These are phyloP conservation scores for Stigmatopora nigra DNA, from an alignment of 2,113 vertebrate genomes.

Conservation along the genomic window DNA sequence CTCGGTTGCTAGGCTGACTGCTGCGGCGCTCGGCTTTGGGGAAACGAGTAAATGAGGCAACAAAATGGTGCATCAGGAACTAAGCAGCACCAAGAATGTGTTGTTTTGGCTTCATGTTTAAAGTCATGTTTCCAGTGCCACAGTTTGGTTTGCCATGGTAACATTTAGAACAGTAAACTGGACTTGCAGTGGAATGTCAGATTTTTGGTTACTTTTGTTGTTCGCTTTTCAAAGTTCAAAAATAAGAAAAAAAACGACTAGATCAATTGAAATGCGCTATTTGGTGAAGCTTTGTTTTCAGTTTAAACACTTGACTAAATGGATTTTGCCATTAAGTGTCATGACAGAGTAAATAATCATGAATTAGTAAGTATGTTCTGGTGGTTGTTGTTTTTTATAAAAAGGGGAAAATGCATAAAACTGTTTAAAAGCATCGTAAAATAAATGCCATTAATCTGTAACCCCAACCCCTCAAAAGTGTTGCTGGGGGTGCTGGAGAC, in stretches of 20 bases:
- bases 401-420: too few species aligned
- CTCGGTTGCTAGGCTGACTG: slow-evolving; percentile 56
- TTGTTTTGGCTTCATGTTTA: neutral
- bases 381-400: too few species aligned
- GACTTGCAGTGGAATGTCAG: neutral
- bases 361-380: too few species aligned
- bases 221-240: neutral
- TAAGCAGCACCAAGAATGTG: neutral
- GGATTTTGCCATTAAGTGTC: neutral
- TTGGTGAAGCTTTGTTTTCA: neutral
- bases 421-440: too few species aligned
- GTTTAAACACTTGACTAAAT: neutral
- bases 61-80: slow-evolving; percentile 16
- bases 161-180: neutral
- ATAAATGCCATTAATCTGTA: too few species aligned
- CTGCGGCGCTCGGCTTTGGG: slow-evolving; percentile 34
- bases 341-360: too few species aligned
- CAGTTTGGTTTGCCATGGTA: neutral
- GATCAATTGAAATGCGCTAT: neutral
- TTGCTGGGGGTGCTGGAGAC: too few species aligned
- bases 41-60: slow-evolving; percentile 38
- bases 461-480: too few species aligned
- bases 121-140: neutral
- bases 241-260: too few species aligned
- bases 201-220: neutral